A percentile compares a stretch with the other conserved stretches of the same genome.
These are phyloP conservation scores for Pachyramphus minor DNA, from an alignment of 2,113 vertebrate genomes.

Conservation along the genomic window DNA sequence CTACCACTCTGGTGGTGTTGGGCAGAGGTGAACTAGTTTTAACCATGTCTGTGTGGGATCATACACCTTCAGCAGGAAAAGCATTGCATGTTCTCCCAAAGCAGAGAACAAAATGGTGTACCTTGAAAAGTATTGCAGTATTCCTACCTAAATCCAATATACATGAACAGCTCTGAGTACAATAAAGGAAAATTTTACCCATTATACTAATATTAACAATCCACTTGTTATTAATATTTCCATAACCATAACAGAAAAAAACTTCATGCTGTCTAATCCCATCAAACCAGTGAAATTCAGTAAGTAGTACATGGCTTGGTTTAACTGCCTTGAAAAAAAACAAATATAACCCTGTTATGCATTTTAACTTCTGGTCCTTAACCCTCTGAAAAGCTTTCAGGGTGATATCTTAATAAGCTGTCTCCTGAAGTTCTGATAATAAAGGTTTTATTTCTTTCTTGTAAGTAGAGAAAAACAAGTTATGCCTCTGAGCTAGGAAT, in stretches of 20 bases:
- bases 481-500: not conserved
- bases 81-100: not conserved
- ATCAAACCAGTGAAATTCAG: not conserved
- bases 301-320: not conserved
- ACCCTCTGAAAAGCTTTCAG: not conserved
- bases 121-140: not conserved
- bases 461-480: not conserved
- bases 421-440: not conserved
- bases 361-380: not conserved
- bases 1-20: not conserved
- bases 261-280: not conserved
- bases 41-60: fast-evolving
- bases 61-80: not conserved
- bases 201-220: not conserved
- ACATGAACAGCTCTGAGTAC: not conserved
- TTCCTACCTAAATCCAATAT: not conserved
- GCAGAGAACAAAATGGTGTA: not conserved
- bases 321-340: not conserved
- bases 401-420: not conserved
- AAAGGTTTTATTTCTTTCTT: not conserved
- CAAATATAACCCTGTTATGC: not conserved
- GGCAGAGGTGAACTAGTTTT: not conserved
- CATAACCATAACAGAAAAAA: not conserved
- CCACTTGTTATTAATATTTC: not conserved
- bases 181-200: not conserved